Base-by-base conservation (phyloP, 2,888 invertebrate genomes). In the Sclerodermus sp. region DNA sequence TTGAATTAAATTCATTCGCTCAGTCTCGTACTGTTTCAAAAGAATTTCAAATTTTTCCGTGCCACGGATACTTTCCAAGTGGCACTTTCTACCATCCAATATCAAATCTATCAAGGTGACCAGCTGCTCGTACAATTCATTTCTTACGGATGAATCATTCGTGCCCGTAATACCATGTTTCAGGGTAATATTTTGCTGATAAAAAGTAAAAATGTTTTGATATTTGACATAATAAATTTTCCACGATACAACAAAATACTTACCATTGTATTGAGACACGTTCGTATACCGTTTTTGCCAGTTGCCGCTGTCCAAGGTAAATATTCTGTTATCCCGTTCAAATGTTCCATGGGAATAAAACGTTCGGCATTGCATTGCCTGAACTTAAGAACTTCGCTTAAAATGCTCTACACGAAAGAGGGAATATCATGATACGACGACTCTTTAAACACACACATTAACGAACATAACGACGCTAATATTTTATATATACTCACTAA, bases 261-360 rank as follows among this genome's bases (percentile, higher is more conserved):
- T 32, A 75, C 74, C 75, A 78, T 75, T 2, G 67, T 74, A n/a
- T 65, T 70, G 1, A 78, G 66, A 47, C 74, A 71, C 37, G 64
- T 68, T 49, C 70, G 61, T 10, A 78, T 52, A 1, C 82, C 82
- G 31, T 78, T 73, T 44, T 80, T 79, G 5, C 88, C 88, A 10
- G 81, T 74, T 43, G 85, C 82, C 1, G 87, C 85, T 0, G 90
- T 89, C 91, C 91, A 92, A 0, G 91, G 90, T 13, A 88, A 74
- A 71, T 87, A 88, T 69, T 90, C 89, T 6, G 82, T 74, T 30
- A 70, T 62, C 30, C 63, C 64, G 39, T 53, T 68, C 0, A 67
- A 68, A 55, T 63, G 66, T 49, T 66, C 68, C 3, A 80, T 75
- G 4, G 84, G 79, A 1, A 76, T 71, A 58, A 82, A 87, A 47